Evolutionary conservation across 2,797 vertebrate genomes (phyloP).

Genomic region (Knipowitschia caucasica): DNA sequence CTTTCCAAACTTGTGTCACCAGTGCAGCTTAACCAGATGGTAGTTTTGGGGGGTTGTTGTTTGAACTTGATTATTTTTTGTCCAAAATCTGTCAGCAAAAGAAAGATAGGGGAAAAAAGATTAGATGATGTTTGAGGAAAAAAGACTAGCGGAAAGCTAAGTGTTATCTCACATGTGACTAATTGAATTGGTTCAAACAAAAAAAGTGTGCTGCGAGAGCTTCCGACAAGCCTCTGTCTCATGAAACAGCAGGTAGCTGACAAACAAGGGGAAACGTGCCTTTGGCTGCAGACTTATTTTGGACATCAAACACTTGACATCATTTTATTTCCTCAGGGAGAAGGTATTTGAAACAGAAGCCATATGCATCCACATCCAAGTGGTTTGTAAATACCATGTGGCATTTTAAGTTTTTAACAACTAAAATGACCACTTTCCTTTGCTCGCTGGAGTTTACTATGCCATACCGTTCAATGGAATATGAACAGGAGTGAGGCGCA

Average conservation of each 20-base stretch:
- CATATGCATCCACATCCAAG: slow-evolving; percentile 66
- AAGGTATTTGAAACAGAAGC: slow-evolving; percentile 66
- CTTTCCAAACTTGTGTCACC: slow-evolving; percentile 62
- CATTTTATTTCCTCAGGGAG: slow-evolving; percentile 70
- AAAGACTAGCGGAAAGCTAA: slow-evolving; percentile 61
- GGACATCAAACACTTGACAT: slow-evolving; percentile 81
- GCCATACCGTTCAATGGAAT: slow-evolving; percentile 41
- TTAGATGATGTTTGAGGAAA: slow-evolving; percentile 55
- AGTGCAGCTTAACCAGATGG: slow-evolving; percentile 65
- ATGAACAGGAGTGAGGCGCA: slow-evolving; percentile 32
- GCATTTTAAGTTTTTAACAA: slow-evolving; percentile 43
- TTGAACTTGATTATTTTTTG: slow-evolving; percentile 57
- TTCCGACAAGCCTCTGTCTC: slow-evolving; percentile 77
- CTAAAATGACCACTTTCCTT: slow-evolving; percentile 36
- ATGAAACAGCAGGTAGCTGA: slow-evolving; percentile 83
- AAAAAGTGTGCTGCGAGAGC: slow-evolving; percentile 68
- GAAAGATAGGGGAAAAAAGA: slow-evolving; percentile 33
- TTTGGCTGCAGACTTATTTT: slow-evolving; percentile 78
- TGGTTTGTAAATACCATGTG: slow-evolving; percentile 58
- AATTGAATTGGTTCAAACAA: slow-evolving; percentile 77
- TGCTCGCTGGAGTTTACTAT: slow-evolving; percentile 30
- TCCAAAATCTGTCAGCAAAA: slow-evolving; percentile 48
- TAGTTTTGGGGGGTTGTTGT: slow-evolving; percentile 31
- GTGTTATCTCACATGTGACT: slow-evolving; percentile 72
- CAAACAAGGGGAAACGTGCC: slow-evolving; percentile 76